A percentile compares a stretch with the other conserved stretches of the same genome.
Conservation (phyloP, 2,888 invertebrate species). For the Tryphoninae sp. region DNA sequence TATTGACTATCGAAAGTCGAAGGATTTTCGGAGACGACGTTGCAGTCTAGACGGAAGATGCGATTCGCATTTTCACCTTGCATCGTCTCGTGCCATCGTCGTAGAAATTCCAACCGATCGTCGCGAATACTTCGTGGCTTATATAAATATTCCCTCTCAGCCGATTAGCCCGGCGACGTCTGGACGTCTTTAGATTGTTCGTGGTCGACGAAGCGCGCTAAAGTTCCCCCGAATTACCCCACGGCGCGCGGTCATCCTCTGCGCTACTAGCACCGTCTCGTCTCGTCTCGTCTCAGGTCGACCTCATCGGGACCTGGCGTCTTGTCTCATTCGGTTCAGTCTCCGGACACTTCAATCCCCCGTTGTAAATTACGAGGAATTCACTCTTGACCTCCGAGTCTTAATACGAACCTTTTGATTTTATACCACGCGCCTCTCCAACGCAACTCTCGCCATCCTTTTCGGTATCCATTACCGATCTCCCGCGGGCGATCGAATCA, state of each 20-base stretch:
- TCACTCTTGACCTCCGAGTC: not conserved
- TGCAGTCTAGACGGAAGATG: conserved; percentile 55
- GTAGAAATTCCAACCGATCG: not conserved
- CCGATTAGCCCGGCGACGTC: conserved; percentile 68
- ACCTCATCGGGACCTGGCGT: conserved; percentile 28
- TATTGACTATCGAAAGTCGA: conserved; percentile 7
- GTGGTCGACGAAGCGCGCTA: conserved; percentile 58
- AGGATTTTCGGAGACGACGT: conserved; percentile 12
- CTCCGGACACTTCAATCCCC: conserved; percentile 40
- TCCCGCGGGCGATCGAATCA: conserved; percentile 7
- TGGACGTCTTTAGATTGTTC: conserved; percentile 53
- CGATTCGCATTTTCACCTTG: conserved; percentile 34
- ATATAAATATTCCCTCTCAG: conserved; percentile 15
- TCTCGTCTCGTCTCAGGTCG: conserved; percentile 29
- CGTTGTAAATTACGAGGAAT: conserved; percentile 50
- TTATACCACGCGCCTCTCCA: conserved; percentile 8
- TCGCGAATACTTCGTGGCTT: not conserved
- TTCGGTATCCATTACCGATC: conserved; percentile 17
- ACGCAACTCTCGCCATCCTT: not conserved
- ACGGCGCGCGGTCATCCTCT: conserved; percentile 51
- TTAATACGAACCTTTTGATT: conserved; percentile 16
- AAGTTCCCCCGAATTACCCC: conserved; percentile 66
- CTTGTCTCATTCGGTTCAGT: conserved; percentile 23
- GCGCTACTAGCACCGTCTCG: conserved; percentile 18
- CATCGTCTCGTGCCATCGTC: not conserved